Percentiles rank a stretch among this genome's conserved stretches.
Evolutionary conservation across 2,113 vertebrate genomes (phyloP).

Genomic region (Capricornis sumatraensis): DNA sequence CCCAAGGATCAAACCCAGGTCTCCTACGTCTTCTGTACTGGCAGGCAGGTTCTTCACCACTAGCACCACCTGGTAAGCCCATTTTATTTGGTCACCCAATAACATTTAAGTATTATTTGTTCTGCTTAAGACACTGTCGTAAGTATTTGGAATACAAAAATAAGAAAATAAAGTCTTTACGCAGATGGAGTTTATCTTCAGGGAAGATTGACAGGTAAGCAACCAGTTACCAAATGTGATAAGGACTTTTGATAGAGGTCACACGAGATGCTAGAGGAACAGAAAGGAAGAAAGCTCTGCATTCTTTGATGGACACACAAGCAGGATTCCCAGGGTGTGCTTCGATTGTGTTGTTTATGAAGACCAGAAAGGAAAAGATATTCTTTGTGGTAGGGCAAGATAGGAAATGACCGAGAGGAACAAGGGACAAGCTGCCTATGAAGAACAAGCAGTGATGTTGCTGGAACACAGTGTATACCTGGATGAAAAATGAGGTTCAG

Average conservation of each 20-base stretch:
- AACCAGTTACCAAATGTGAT: not conserved
- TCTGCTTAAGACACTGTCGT: not conserved
- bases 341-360: not conserved
- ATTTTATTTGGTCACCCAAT: not conserved
- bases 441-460: not conserved
- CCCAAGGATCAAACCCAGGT: not conserved
- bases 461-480: not conserved
- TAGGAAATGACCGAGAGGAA: not conserved
- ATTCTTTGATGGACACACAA: not conserved
- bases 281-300: not conserved
- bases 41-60: not conserved
- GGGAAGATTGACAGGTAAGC: not conserved
- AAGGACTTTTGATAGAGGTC: not conserved
- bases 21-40: not conserved
- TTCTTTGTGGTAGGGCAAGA: not conserved
- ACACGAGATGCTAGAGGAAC: not conserved
- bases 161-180: not conserved
- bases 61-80: not conserved
- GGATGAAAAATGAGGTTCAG: not conserved
- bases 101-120: not conserved
- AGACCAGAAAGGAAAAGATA: not conserved
- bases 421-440: fast-evolving
- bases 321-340: not conserved
- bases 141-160: not conserved
- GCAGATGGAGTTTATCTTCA: not conserved